A percentile compares a stretch with the other conserved stretches of the same genome.
These are phyloP conservation scores for Selenia dentaria DNA, from an alignment of 2,888 invertebrate species.

Conservation along the genomic window DNA sequence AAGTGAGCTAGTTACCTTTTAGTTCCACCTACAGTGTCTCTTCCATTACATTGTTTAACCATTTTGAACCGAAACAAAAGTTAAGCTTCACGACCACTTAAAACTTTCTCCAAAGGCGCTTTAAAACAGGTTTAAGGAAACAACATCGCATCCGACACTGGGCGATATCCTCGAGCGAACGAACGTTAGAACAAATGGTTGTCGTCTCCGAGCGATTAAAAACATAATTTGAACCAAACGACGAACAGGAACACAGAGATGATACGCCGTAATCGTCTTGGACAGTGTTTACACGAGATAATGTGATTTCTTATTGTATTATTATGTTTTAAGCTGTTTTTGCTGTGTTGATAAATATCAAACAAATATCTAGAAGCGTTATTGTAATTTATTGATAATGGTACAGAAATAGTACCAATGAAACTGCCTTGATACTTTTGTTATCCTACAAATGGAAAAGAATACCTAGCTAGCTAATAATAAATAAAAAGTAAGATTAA, in stretches of 20 bases:
- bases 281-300: neutral
- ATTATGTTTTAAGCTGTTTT: neutral
- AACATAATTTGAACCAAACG: slow-evolving; percentile 18
- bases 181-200: neutral
- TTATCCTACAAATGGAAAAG: no score
- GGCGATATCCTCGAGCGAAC: neutral
- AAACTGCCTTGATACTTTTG: no score
- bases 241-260: slow-evolving; percentile 10
- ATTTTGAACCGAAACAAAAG: neutral
- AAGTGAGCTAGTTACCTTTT: no score
- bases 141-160: neutral
- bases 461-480: no score
- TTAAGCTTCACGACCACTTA: neutral
- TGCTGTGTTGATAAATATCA: neutral
- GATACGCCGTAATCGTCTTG: slow-evolving; percentile 5
- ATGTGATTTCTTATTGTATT: neutral
- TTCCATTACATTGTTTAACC: neutral
- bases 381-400: no score
- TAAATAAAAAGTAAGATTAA: no score
- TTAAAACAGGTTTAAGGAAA: slow-evolving; percentile 1
- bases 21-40: no score
- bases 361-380: no score
- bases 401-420: no score
- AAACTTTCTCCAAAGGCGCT: neutral
- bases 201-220: slow-evolving; percentile 9